Evolutionary conservation across 2,888 invertebrate genomes (phyloP).

Genomic region (Frankliniella fusca): DNA sequence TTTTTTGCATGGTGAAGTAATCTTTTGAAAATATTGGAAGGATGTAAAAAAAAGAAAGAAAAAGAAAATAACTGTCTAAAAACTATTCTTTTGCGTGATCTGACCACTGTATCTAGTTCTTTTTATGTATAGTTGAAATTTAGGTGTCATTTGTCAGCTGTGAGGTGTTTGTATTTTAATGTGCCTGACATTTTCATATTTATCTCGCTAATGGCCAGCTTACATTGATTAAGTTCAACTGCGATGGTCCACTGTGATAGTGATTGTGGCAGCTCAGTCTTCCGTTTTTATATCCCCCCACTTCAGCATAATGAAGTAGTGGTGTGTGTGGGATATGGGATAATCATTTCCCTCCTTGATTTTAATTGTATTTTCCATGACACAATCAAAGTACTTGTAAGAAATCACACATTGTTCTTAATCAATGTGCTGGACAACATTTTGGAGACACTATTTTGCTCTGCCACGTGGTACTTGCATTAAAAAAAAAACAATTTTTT

Average conservation of each 20-base stretch:
- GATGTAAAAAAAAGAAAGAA: not conserved
- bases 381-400: slow-evolving; percentile 25
- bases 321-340: slow-evolving; percentile 6
- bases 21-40: not conserved
- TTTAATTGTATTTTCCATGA: not conserved
- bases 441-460: slow-evolving; percentile 3
- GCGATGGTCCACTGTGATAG: slow-evolving; percentile 21
- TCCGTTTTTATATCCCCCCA: not conserved
- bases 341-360: not conserved
- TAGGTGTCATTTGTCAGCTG: not conserved
- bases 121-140: not conserved
- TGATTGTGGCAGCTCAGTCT: slow-evolving; percentile 15
- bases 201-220: not conserved
- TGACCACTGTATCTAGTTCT: slow-evolving; percentile 3
- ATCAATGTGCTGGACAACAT: not conserved
- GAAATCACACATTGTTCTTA: slow-evolving; percentile 8
- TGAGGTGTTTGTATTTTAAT: not conserved
- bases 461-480: not conserved
- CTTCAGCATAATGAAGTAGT: not conserved
- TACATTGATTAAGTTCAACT: not conserved
- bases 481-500: slow-evolving; percentile 27
- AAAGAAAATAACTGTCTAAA: not conserved
- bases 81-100: not conserved
- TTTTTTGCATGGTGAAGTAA: not conserved
- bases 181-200: not conserved